A percentile compares a stretch with the other conserved stretches of the same genome.
phyloP scores from a whole-genome alignment of 2,797 vertebrate species.

The Furcifer pardalis region DNA sequence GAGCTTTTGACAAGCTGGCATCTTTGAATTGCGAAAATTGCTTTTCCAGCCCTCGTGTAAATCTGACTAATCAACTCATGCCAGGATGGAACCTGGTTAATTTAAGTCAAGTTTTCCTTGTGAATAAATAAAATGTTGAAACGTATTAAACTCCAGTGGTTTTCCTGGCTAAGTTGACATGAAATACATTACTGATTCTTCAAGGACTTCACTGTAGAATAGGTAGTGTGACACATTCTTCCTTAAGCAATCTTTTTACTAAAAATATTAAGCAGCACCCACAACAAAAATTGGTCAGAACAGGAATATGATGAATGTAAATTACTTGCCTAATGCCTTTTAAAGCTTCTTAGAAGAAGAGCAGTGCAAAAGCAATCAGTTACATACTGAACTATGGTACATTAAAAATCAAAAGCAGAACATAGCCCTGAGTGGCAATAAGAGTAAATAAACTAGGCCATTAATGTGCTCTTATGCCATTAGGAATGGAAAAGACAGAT shows the following conservation, averaged over 20 bases:
- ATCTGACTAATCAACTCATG: slow-evolving; percentile 68
- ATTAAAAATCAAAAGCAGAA: background rate
- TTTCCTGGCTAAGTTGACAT: slow-evolving; percentile 46
- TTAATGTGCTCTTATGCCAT: background rate
- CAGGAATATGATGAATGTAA: background rate
- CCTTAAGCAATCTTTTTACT: slow-evolving; percentile 35
- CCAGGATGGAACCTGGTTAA: slow-evolving; percentile 59
- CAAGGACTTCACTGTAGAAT: slow-evolving; percentile 40
- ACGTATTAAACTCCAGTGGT: slow-evolving; percentile 43
- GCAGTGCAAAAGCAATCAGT: background rate
- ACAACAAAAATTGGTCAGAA: background rate
- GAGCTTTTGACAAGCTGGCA: slow-evolving; percentile 60
- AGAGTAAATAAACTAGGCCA: background rate
- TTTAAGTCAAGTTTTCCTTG: slow-evolving; percentile 63
- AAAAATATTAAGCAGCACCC: slow-evolving; percentile 31
- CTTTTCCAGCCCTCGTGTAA: slow-evolving; percentile 62
- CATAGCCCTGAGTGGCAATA: background rate
- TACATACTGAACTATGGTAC: background rate
- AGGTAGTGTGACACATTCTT: slow-evolving; percentile 17
- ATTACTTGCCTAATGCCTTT: background rate
- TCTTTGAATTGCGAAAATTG: slow-evolving; percentile 68
- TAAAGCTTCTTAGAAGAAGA: background rate
- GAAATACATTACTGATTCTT: slow-evolving; percentile 53
- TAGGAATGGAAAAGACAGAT: background rate
- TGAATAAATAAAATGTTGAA: slow-evolving; percentile 65